Percentiles rank a stretch among this genome's conserved stretches.
Conservation (phyloP, 2,888 invertebrate genomes). For the Drosophila melanosoma region DNA sequence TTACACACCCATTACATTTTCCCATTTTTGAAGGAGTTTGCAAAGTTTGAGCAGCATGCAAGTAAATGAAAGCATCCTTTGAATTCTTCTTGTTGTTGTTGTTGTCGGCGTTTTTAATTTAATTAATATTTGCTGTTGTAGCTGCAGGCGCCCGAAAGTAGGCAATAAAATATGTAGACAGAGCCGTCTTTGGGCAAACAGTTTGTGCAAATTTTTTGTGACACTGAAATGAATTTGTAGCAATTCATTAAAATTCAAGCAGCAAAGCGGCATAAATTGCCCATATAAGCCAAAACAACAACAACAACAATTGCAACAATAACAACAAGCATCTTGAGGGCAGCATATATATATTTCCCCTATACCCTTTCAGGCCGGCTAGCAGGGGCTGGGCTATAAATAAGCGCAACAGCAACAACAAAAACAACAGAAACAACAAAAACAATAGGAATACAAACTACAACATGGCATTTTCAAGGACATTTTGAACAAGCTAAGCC, state of each 20-base stretch:
- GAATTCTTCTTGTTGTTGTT: constrained; percentile 20
- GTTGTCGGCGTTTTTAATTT: constrained; percentile 42
- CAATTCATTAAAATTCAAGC: constrained; percentile 77
- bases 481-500: constrained; percentile 57
- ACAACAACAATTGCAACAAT: constrained; percentile 34
- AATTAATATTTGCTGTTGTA: constrained; percentile 62
- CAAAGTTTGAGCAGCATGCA: constrained; percentile 32
- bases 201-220: constrained; percentile 36
- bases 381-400: constrained; percentile 57
- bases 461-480: constrained; percentile 70
- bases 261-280: constrained; percentile 56
- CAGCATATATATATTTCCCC: constrained; percentile 58
- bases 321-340: constrained; percentile 44
- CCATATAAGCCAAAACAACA: constrained; percentile 49
- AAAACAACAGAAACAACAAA: constrained; percentile 38
- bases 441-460: constrained; percentile 34
- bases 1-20: neutral
- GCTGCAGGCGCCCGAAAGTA: constrained; percentile 10
- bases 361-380: constrained; percentile 65
- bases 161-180: constrained; percentile 30
- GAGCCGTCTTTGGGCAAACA: constrained; percentile 34
- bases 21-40: neutral
- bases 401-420: constrained; percentile 48
- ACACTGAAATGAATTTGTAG: constrained; percentile 69
- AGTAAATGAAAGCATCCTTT: constrained; percentile 39